Conservation (phyloP, 2,113 vertebrate species). For the Trichomycterus rosablanca region DNA sequence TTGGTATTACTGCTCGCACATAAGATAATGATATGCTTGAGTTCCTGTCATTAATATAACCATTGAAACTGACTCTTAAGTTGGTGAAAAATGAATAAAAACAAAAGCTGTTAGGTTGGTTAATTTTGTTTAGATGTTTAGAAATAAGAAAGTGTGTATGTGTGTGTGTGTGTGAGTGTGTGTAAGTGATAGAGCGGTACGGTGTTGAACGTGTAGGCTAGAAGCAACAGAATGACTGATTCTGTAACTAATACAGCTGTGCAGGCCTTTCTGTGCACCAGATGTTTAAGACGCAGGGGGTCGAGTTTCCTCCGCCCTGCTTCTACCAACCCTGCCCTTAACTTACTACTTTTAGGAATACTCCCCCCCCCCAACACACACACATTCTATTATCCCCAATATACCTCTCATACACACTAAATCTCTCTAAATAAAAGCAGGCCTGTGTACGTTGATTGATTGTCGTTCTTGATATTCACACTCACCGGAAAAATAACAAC, state of each 20-base stretch:
- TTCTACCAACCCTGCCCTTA: constrained; percentile 59
- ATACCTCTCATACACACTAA: no score
- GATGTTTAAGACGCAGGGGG: constrained; percentile 70
- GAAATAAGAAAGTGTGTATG: not conserved
- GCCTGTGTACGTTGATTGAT: no score
- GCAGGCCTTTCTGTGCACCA: constrained; percentile 72
- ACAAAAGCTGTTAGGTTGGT: no score
- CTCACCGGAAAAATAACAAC: not conserved
- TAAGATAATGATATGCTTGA: no score
- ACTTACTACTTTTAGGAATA: no score
- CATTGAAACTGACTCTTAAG: no score
- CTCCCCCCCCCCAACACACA: no score
- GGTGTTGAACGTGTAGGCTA: not conserved
- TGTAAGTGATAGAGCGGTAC: constrained; percentile 13
- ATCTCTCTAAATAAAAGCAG: no score
- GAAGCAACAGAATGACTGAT: constrained; percentile 15
- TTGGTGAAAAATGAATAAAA: no score
- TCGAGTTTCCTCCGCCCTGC: constrained; percentile 62
- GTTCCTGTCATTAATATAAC: no score
- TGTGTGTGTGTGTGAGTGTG: constrained; percentile 18
- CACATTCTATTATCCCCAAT: not conserved
- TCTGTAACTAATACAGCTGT: constrained; percentile 33
- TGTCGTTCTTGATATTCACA: no score
- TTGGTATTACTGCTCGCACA: no score
- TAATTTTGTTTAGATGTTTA: not conserved